These are phyloP conservation scores for Dicyrtoma fusca DNA, from an alignment of 2,888 invertebrate species.

Conservation along the genomic window DNA sequence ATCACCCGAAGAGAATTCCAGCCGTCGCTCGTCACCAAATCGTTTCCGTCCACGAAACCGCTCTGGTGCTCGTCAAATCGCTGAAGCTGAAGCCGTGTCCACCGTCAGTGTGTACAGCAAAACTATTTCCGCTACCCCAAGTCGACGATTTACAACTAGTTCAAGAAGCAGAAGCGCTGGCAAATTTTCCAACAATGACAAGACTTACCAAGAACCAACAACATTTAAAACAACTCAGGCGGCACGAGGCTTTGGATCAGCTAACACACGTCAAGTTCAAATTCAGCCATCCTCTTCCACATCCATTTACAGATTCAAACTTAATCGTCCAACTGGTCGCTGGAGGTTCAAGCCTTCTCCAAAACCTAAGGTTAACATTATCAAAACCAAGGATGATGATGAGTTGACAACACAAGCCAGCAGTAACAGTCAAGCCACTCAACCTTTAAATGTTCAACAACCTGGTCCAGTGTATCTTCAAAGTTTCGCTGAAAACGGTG, in stretches of 20 bases:
- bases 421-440: conserved; percentile 32
- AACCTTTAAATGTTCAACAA: conserved; percentile 26
- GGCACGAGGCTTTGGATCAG: conserved; percentile 26
- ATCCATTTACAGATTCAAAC: conserved; percentile 72
- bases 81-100: conserved; percentile 43
- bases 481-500: conserved; percentile 41
- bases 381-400: conserved; percentile 55
- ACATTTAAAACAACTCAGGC: conserved; percentile 41
- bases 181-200: conserved; percentile 19
- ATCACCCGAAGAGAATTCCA: conserved; percentile 32
- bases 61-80: conserved; percentile 34
- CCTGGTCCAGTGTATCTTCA: conserved; percentile 42
- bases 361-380: conserved; percentile 73
- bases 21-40: conserved; percentile 19
- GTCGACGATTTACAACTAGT: conserved; percentile 44
- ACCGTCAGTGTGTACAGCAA: conserved; percentile 55
- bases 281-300: conserved; percentile 51
- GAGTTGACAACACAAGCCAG: conserved; percentile 39
- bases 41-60: conserved; percentile 48
- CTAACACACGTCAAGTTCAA: conserved; percentile 38
- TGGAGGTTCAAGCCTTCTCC: conserved; percentile 91
- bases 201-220: conserved; percentile 18
- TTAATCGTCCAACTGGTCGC: conserved; percentile 79
- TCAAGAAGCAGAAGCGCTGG: conserved; percentile 36
- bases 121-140: conserved; percentile 52